Conservation (phyloP, 2,113 vertebrate genomes). For the chimpanzee (Pan troglodytes) region DNA sequence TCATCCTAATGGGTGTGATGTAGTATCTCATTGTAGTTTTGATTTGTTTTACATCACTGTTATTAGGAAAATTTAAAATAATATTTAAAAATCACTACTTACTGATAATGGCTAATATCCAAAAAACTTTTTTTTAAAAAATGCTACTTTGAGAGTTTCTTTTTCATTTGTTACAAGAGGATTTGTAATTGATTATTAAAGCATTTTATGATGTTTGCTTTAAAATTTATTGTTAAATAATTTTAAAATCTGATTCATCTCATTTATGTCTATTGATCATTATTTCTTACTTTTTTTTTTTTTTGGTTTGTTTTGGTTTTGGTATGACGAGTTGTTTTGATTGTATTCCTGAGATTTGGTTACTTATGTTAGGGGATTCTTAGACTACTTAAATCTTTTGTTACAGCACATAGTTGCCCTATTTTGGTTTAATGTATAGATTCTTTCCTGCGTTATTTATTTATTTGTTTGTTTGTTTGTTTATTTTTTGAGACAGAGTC, state of each 20-base stretch:
- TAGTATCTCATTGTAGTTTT: neutral
- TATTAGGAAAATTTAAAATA: conserved; percentile 4
- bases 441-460: neutral
- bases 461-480: too few species aligned
- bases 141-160: neutral
- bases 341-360: neutral
- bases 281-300: neutral
- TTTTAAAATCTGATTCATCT: neutral
- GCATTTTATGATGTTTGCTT: neutral
- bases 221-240: conserved; percentile 8
- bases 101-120: neutral
- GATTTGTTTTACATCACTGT: neutral
- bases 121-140: neutral
- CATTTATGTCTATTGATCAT: neutral
- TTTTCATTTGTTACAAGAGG: conserved; percentile 15
- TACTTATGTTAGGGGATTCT: neutral
- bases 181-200: neutral
- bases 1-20: neutral
- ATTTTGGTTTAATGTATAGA: neutral
- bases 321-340: neutral
- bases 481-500: too few species aligned
- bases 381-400: neutral
- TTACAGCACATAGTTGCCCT: neutral
- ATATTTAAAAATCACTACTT: neutral
- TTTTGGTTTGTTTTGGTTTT: neutral